Percentiles rank a stretch among this genome's conserved stretches.
Conservation (phyloP, 2,888 invertebrate genomes). For the Sphinx pinastri region DNA sequence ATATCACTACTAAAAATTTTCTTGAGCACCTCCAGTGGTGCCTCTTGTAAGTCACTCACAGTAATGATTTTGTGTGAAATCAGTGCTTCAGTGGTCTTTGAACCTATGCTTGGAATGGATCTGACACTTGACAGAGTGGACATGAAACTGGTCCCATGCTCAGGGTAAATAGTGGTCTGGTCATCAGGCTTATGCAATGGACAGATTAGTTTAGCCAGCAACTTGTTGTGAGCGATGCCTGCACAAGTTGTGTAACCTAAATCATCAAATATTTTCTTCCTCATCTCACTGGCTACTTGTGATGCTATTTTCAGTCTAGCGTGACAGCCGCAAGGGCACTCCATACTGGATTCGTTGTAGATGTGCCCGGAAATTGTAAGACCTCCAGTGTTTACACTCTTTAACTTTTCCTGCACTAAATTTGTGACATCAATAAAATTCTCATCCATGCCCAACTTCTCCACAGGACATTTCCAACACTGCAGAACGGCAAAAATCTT, state of each 20-base stretch:
- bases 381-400: slow-evolving; percentile 57
- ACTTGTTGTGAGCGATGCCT: slow-evolving; percentile 92
- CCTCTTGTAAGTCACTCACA: slow-evolving; percentile 87
- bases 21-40: slow-evolving; percentile 82
- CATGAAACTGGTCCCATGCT: slow-evolving; percentile 86
- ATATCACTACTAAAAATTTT: slow-evolving; percentile 87
- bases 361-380: slow-evolving; percentile 83
- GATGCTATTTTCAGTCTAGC: slow-evolving; percentile 87
- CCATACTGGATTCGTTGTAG: slow-evolving; percentile 79
- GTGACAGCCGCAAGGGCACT: slow-evolving; percentile 90
- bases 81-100: slow-evolving; percentile 86
- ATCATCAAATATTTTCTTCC: slow-evolving; percentile 86
- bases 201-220: slow-evolving; percentile 91
- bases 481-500: slow-evolving; percentile 89
- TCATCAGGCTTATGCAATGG: slow-evolving; percentile 91
- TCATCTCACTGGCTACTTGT: slow-evolving; percentile 90
- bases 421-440: slow-evolving; percentile 92
- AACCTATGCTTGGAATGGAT: slow-evolving; percentile 90
- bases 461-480: slow-evolving; percentile 89
- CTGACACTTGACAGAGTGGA: slow-evolving; percentile 85
- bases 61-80: slow-evolving; percentile 86
- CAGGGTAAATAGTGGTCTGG: slow-evolving; percentile 91
- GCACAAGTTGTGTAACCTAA: slow-evolving; percentile 91
- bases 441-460: slow-evolving; percentile 93
- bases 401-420: slow-evolving; percentile 83